Conservation (phyloP, 2,797 vertebrate species). For the Hipposideros larvatus region DNA sequence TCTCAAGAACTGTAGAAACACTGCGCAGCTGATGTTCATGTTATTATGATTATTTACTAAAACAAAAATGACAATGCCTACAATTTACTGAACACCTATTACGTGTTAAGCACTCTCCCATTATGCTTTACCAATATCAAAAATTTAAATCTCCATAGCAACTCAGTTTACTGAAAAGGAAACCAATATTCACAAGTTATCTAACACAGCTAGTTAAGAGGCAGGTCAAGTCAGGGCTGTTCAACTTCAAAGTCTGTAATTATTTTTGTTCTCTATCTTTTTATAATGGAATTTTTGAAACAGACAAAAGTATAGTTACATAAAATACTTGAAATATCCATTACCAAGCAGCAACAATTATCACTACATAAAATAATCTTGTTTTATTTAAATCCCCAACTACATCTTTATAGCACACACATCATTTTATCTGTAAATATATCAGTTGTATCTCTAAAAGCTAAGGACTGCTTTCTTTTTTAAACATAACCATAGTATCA, state of each 20-base stretch:
- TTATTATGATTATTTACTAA: not conserved
- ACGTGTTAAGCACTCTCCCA: not conserved
- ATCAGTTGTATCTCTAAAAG: constrained; percentile 24
- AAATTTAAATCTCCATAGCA: not conserved
- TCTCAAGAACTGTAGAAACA: not conserved
- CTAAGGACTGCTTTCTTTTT: not conserved
- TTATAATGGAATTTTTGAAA: not conserved
- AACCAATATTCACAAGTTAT: not conserved
- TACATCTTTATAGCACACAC: not conserved
- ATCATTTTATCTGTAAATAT: not conserved
- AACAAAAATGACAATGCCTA: constrained; percentile 40
- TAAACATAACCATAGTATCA: not conserved
- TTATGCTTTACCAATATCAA: not conserved
- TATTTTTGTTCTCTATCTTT: not conserved
- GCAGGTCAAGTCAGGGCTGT: not conserved
- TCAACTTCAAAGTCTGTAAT: not conserved
- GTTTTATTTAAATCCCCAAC: constrained; percentile 27
- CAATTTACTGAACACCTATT: not conserved
- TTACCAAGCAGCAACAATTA: constrained; percentile 18
- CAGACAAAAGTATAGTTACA: not conserved
- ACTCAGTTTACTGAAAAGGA: not conserved
- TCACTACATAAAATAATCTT: not conserved
- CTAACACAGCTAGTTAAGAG: not conserved
- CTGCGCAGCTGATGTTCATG: not conserved
- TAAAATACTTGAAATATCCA: not conserved